These are phyloP conservation scores for Nibea coibor DNA, from an alignment of 2,113 vertebrate genomes.

Conservation along the genomic window DNA sequence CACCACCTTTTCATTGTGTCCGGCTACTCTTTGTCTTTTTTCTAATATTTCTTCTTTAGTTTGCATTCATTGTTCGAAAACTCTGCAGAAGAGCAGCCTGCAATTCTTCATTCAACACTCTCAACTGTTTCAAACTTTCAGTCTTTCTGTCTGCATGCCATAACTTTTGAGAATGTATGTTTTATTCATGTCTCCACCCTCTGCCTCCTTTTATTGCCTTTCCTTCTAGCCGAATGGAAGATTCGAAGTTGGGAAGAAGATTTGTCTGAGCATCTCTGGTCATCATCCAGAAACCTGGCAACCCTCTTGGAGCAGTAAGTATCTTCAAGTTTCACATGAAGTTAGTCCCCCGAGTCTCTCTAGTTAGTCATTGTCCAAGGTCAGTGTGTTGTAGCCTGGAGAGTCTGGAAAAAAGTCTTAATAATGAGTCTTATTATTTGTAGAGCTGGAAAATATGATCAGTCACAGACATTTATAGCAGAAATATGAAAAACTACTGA, in stretches of 20 bases:
- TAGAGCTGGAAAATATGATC: not conserved
- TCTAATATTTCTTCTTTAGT: not conserved
- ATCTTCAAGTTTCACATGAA: constrained; percentile 19
- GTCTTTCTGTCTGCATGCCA: not conserved
- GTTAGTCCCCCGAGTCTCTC: not conserved
- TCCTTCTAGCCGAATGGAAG: constrained; percentile 91
- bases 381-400: not conserved
- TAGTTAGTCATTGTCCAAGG: not conserved
- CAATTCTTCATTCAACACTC: not conserved
- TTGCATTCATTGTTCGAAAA: constrained; percentile 21
- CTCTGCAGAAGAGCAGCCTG: not conserved
- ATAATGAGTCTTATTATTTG: not conserved
- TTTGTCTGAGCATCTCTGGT: constrained; percentile 98
- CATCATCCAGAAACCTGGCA: constrained; percentile 99
- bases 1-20: not conserved
- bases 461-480: too few relatives aligned
- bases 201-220: not conserved
- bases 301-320: constrained; percentile 99
- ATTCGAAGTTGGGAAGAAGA: constrained; percentile 99
- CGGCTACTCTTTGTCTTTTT: not conserved
- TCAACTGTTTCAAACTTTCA: not conserved
- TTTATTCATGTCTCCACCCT: not conserved
- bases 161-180: not conserved
- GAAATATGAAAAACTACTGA: not conserved
- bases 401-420: not conserved